phyloP scores from a whole-genome alignment of 2,888 invertebrate species.

The Pristionchus mayeri region DNA sequence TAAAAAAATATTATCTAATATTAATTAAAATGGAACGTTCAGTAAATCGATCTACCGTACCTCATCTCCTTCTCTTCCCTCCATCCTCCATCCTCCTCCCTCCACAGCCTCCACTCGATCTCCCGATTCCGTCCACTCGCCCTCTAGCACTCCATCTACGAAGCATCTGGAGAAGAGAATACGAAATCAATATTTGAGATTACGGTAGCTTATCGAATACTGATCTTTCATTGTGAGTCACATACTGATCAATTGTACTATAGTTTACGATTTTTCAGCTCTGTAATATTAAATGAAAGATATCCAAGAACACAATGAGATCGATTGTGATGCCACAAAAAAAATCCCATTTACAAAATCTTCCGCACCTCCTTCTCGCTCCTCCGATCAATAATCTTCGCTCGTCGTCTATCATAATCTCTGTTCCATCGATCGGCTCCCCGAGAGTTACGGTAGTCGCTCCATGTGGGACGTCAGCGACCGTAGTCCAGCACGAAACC shows the following conservation, averaged over 20 bases:
- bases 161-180: neutral
- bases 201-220: neutral
- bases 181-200: neutral
- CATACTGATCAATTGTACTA: no score
- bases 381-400: slow-evolving; percentile 43
- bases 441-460: slow-evolving; percentile 34
- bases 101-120: slow-evolving; percentile 25
- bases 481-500: slow-evolving; percentile 49
- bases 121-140: slow-evolving; percentile 18
- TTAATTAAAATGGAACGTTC: no score
- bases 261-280: no score
- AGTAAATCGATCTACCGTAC: neutral
- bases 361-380: slow-evolving; percentile 37
- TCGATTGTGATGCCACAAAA: no score
- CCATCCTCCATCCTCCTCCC: slow-evolving; percentile 33
- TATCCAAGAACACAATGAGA: no score
- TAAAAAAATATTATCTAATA: no score
- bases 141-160: slow-evolving; percentile 9
- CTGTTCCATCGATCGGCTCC: slow-evolving; percentile 41
- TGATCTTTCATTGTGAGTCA: no score
- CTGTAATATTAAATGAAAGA: no score
- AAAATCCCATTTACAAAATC: neutral
- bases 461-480: neutral
- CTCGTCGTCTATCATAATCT: slow-evolving; percentile 22
- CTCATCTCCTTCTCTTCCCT: slow-evolving; percentile 40